These are phyloP conservation scores for Sycobia sp. DNA, from an alignment of 1,140 invertebrate species.

Conservation along the genomic window DNA sequence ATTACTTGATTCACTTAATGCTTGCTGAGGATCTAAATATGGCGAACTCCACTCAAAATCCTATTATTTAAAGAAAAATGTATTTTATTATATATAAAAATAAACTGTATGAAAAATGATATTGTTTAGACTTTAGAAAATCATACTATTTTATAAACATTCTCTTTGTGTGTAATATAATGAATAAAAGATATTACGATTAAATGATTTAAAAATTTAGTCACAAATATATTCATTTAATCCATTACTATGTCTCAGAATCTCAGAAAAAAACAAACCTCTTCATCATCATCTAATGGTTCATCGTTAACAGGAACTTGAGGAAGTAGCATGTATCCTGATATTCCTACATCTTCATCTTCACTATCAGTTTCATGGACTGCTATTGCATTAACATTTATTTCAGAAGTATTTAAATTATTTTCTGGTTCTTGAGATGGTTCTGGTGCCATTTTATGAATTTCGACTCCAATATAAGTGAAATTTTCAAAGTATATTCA, in stretches of 20 bases:
- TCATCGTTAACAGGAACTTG: slow-evolving; percentile 50
- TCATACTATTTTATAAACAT: neutral
- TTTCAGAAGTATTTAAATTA: slow-evolving; percentile 45
- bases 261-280: slow-evolving; percentile 35
- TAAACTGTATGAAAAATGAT: neutral
- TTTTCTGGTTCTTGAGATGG: slow-evolving; percentile 53
- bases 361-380: slow-evolving; percentile 52
- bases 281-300: slow-evolving; percentile 43
- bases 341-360: slow-evolving; percentile 49
- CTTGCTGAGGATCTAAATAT: slow-evolving; percentile 21
- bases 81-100: neutral
- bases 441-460: slow-evolving; percentile 56
- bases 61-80: slow-evolving; percentile 36
- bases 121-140: neutral
- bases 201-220: neutral
- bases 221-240: no score
- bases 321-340: slow-evolving; percentile 53
- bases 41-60: slow-evolving; percentile 50
- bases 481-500: slow-evolving; percentile 1
- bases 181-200: neutral
- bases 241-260: no score
- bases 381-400: slow-evolving; percentile 40
- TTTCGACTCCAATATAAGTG: no score
- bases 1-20: slow-evolving; percentile 3
- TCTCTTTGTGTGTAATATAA: neutral